Evolutionary conservation across 2,797 vertebrate genomes (phyloP).

Genomic region (Ctenopoma multispine): DNA sequence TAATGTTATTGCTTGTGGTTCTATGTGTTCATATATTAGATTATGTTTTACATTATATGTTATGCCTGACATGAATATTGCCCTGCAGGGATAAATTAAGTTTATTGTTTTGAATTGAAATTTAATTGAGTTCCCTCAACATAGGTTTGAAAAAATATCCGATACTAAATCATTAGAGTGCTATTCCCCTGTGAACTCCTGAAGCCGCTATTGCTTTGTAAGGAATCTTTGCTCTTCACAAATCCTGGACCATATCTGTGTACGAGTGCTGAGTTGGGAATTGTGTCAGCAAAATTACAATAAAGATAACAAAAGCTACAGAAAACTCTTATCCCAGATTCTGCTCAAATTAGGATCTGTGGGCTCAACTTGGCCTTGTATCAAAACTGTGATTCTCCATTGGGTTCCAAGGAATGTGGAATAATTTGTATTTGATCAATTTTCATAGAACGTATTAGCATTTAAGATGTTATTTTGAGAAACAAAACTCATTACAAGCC

Average conservation of each 20-base stretch:
- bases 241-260: slow-evolving; percentile 52
- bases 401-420: slow-evolving; percentile 4
- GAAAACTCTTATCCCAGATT: slow-evolving; percentile 40
- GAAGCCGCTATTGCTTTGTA: slow-evolving; percentile 64
- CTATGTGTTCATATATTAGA: slow-evolving; percentile 30
- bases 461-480: slow-evolving; percentile 56
- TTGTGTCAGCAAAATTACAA: slow-evolving; percentile 74
- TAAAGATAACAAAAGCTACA: slow-evolving; percentile 66
- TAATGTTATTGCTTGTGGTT: slow-evolving; percentile 17
- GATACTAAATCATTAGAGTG: slow-evolving; percentile 44
- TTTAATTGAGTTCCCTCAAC: slow-evolving; percentile 44
- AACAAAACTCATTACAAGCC: slow-evolving; percentile 48
- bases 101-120: slow-evolving; percentile 34
- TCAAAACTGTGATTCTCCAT: slow-evolving; percentile 31
- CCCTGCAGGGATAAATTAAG: slow-evolving; percentile 31
- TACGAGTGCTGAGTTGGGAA: slow-evolving; percentile 68
- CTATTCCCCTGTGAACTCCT: slow-evolving; percentile 39
- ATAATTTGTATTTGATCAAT: slow-evolving; percentile 57
- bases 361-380: slow-evolving; percentile 11
- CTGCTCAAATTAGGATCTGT: slow-evolving; percentile 53
- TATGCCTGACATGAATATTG: slow-evolving; percentile 31
- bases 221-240: slow-evolving; percentile 55
- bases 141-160: slow-evolving; percentile 38
- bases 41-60: slow-evolving; percentile 23
- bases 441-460: slow-evolving; percentile 44